phyloP scores from a whole-genome alignment of 1,140 invertebrate species.

The Aphidius ervi region DNA sequence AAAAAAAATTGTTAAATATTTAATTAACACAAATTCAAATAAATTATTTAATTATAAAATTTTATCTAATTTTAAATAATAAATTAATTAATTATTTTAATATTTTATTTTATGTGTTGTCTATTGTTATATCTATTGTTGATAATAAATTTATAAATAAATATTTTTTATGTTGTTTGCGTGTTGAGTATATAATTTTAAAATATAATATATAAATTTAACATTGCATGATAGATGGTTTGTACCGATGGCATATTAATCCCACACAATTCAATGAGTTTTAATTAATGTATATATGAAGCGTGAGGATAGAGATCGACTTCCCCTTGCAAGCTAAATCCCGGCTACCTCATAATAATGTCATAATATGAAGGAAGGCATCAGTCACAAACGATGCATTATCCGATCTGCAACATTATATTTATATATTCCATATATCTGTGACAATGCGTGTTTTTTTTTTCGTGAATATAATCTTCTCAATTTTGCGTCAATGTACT shows the following conservation, averaged over 20 bases:
- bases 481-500: background rate
- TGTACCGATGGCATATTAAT: constrained; percentile 41
- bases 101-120: no score
- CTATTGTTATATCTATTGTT: no score
- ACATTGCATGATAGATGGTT: no score
- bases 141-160: no score
- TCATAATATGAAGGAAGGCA: background rate
- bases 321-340: constrained; percentile 10
- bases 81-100: no score
- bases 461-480: constrained; percentile 1
- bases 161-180: no score
- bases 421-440: background rate
- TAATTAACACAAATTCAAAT: no score
- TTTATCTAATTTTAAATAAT: no score
- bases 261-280: constrained; percentile 34
- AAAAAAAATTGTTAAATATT: no score
- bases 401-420: background rate
- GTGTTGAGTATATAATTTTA: no score
- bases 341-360: background rate
- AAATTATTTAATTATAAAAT: no score
- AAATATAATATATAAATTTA: no score
- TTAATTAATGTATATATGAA: constrained; percentile 42
- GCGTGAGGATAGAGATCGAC: constrained; percentile 36
- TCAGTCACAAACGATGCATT: constrained; percentile 9
- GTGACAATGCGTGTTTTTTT: background rate